Evolutionary conservation across 2,888 invertebrate genomes (phyloP).

Genomic region (Bombylius discolor): DNA sequence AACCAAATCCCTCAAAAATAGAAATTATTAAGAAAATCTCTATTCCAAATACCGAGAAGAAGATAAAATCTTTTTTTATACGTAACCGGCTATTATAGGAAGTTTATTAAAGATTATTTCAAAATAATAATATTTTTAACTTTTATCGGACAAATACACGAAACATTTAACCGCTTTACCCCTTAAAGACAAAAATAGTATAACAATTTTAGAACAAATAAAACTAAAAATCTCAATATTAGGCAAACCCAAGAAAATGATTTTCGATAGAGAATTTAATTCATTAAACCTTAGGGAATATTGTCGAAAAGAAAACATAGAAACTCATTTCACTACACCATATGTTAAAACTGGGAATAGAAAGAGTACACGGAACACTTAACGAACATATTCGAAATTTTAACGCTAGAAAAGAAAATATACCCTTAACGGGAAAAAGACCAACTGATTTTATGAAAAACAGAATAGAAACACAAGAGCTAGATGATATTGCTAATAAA

Average conservation of each 20-base stretch:
- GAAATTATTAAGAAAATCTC: too few species aligned
- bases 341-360: slow-evolving; percentile 6
- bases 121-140: slow-evolving; percentile 5
- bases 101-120: too few species aligned
- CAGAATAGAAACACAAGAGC: background rate
- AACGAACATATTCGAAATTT: slow-evolving; percentile 2
- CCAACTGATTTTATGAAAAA: background rate
- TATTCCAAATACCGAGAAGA: too few species aligned
- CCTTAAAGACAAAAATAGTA: slow-evolving; percentile 6
- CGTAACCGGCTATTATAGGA: too few species aligned
- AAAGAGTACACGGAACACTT: slow-evolving; percentile 1
- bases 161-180: slow-evolving; percentile 6
- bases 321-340: background rate
- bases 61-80: too few species aligned
- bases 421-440: background rate
- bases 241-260: slow-evolving; percentile 7
- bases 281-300: slow-evolving; percentile 7
- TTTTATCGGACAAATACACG: slow-evolving; percentile 10
- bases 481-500: background rate
- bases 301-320: slow-evolving; percentile 1
- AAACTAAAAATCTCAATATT: slow-evolving; percentile 4
- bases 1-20: too few species aligned
- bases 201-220: slow-evolving; percentile 5
- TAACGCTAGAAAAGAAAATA: background rate
- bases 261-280: slow-evolving; percentile 10